phyloP scores from a whole-genome alignment of 2,113 vertebrate genomes.

The Sialia sialis region DNA sequence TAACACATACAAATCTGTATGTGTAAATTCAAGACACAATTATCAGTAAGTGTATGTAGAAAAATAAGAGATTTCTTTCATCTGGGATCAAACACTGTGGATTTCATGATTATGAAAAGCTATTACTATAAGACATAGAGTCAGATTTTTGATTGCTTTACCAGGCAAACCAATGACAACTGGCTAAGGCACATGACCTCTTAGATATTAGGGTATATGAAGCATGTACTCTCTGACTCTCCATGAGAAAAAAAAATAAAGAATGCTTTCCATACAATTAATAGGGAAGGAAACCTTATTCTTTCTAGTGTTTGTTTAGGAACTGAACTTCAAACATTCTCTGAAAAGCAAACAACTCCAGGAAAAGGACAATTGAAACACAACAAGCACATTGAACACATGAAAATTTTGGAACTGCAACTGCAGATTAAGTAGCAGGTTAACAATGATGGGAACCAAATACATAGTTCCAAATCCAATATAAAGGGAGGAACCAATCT shows the following conservation, averaged over 20 bases:
- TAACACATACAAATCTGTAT: not conserved
- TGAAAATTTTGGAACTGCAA: conserved; percentile 20
- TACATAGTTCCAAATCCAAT: not conserved
- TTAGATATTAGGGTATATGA: not conserved
- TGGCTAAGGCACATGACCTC: not conserved
- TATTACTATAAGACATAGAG: not conserved
- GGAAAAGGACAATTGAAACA: conserved; percentile 55
- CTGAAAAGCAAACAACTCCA: conserved; percentile 47
- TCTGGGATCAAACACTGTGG: not conserved
- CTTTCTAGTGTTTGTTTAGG: conserved; percentile 35
- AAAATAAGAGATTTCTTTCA: not conserved
- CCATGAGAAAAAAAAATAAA: not conserved
- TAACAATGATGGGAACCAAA: conserved; percentile 53
- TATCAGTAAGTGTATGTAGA: not conserved
- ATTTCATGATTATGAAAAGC: not conserved
- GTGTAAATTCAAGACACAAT: not conserved
- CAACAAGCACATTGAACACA: not conserved
- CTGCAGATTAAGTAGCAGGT: conserved; percentile 14
- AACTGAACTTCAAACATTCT: conserved; percentile 39
- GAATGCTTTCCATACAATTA: not conserved
- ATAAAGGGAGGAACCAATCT: not conserved
- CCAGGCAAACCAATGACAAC: not conserved
- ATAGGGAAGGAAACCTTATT: conserved; percentile 45
- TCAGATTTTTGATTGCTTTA: not conserved
- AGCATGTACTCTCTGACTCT: not conserved